Percentiles rank a stretch among this genome's conserved stretches.
These are phyloP conservation scores for Epizoanthus illoricatus DNA, from an alignment of 92 coral and sea anemone species.

Conservation along the genomic window DNA sequence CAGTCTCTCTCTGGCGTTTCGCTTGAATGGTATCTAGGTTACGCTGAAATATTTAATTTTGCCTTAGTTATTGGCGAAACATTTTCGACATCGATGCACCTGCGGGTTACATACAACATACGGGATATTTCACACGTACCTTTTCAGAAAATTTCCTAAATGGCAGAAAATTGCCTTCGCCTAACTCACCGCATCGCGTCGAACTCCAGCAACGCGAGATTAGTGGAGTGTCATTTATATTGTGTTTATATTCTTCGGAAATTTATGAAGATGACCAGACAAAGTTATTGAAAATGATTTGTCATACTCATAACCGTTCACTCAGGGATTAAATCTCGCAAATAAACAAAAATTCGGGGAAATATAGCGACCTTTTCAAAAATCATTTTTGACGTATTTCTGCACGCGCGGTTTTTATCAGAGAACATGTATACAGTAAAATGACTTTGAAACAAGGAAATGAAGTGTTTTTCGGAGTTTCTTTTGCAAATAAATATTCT, in stretches of 20 bases:
- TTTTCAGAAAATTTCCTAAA: not conserved
- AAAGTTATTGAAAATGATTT: constrained; percentile 14
- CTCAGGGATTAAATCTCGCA: not conserved
- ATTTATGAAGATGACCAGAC: not conserved
- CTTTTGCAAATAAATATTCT: not conserved
- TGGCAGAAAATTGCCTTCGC: not conserved
- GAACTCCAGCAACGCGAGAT: not conserved
- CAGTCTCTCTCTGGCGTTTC: constrained; percentile 41
- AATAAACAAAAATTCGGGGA: not conserved
- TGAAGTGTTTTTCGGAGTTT: not conserved
- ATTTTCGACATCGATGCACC: no score
- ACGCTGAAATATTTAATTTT: not conserved
- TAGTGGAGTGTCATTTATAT: not conserved
- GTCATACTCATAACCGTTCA: not conserved
- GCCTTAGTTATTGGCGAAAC: no score
- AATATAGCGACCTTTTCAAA: not conserved
- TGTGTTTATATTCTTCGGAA: not conserved
- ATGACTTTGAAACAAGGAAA: not conserved
- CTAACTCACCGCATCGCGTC: not conserved
- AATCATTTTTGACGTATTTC: not conserved
- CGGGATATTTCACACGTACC: not conserved
- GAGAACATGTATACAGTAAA: not conserved
- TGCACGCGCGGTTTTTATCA: no score
- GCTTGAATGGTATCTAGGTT: constrained; percentile 36
- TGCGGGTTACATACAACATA: no score